A percentile compares a stretch with the other conserved stretches of the same genome.
These are phyloP conservation scores for Idaea dimidiata DNA, from an alignment of 2,888 invertebrate genomes.

Conservation along the genomic window DNA sequence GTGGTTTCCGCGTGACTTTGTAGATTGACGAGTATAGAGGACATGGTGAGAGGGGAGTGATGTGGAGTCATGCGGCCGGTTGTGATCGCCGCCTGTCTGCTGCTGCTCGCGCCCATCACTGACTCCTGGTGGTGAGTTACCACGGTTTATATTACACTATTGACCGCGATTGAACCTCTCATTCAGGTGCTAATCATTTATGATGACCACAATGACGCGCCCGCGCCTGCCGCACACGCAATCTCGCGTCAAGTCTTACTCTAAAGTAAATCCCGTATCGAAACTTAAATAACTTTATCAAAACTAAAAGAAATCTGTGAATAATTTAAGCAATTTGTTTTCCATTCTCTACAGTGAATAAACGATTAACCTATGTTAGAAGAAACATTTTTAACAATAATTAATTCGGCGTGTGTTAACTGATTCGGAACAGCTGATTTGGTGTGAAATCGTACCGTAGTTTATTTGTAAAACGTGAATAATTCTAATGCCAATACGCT, in stretches of 20 bases:
- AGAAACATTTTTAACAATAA: background rate
- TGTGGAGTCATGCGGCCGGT: slow-evolving; percentile 85
- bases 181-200: background rate
- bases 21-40: slow-evolving; percentile 24
- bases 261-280: background rate
- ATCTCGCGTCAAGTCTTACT: background rate
- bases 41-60: slow-evolving; percentile 66
- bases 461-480: background rate
- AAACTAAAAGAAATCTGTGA: background rate
- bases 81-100: slow-evolving; percentile 90
- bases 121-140: slow-evolving; percentile 92
- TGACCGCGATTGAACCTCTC: background rate
- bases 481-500: background rate
- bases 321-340: background rate
- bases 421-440: slow-evolving; percentile 1
- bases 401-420: background rate
- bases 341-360: background rate
- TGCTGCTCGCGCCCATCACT: slow-evolving; percentile 93
- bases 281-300: background rate
- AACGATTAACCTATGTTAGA: background rate
- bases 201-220: slow-evolving; percentile 1
- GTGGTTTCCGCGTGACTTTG: slow-evolving; percentile 36
- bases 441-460: background rate
- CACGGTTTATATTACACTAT: slow-evolving; percentile 4
- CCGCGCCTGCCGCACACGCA: background rate